Conservation (phyloP, 2,113 vertebrate genomes). For the Acanthisitta chloris region DNA sequence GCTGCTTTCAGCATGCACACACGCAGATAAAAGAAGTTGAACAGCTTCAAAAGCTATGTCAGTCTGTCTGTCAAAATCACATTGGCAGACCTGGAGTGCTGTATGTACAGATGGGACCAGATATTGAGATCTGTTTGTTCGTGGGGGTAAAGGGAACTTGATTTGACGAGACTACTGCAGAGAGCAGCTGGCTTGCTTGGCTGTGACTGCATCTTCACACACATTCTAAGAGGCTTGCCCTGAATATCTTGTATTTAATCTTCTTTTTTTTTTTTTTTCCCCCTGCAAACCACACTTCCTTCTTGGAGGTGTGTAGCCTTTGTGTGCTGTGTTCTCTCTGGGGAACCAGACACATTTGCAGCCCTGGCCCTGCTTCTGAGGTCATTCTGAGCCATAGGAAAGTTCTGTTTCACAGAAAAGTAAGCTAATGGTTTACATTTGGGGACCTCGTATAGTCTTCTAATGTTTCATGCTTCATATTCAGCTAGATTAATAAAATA, state of each 20-base stretch:
- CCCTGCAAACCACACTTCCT: accelerated
- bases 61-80: constrained; percentile 25
- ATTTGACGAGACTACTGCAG: background rate
- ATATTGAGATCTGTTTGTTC: background rate
- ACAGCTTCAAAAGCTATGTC: constrained; percentile 18
- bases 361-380: too few species aligned
- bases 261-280: too few species aligned
- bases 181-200: background rate
- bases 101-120: background rate
- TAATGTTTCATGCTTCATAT: background rate
- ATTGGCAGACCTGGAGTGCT: background rate
- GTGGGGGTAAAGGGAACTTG: background rate
- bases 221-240: background rate
- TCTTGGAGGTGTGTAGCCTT: background rate
- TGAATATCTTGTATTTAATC: background rate
- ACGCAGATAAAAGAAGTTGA: background rate
- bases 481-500: background rate
- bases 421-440: background rate
- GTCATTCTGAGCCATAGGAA: background rate
- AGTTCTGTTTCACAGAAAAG: background rate
- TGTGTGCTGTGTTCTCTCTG: accelerated
- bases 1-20: background rate
- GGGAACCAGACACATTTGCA: background rate
- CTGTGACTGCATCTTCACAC: background rate
- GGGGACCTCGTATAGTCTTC: background rate